Base-by-base conservation (phyloP, 2,797 vertebrate genomes). In the Intellagama lesueurii region DNA sequence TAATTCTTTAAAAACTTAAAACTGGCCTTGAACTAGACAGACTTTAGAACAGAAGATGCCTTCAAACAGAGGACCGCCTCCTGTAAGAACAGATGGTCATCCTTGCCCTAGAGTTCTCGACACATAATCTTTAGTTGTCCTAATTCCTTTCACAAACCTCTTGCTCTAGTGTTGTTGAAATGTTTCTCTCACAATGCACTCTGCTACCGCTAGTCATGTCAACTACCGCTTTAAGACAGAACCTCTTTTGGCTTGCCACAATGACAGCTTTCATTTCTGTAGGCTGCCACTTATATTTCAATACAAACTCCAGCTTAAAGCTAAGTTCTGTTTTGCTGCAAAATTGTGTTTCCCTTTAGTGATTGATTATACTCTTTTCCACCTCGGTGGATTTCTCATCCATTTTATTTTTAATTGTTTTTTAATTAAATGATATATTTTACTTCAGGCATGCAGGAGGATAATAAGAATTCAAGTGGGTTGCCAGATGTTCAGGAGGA, bases 341-440 rank as follows among this genome's bases (percentile, higher is more conserved):
- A 88, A 78, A 30, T 26, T 83, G 24, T 52, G 1, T 83, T 89
- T 92, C 32, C 75, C 1, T 78, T 89, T 90, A 66, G 2, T 49
- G 4, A 2, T 87, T 68, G 80, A 80, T 91, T 84, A 66, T 81
- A 1, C 68, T 56, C 85, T 64, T 81, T 84, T 87, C 5, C 3
- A 76, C 28, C 8, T 56, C 8, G 3, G 9, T 88, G 19, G 5
- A 52, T 88, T 93, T 92, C 81, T 73, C 30, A 32, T 91, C 26
- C 85, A 5, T 70, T 5, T 80, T 84, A 22, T 64, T 94, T 44
- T 89, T 49, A 47, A 40, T 77, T 69, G 3, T 82, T 86, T 75
- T 70, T 88, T 86, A 89, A 88, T 90, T 88, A 83, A 92, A 88
- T 75, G 30, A 22, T 73, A n/a, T 68, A 1, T 78, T 90, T 88